Base-by-base conservation (phyloP, 2,113 vertebrate species). In the Chaetodon trifascialis region DNA sequence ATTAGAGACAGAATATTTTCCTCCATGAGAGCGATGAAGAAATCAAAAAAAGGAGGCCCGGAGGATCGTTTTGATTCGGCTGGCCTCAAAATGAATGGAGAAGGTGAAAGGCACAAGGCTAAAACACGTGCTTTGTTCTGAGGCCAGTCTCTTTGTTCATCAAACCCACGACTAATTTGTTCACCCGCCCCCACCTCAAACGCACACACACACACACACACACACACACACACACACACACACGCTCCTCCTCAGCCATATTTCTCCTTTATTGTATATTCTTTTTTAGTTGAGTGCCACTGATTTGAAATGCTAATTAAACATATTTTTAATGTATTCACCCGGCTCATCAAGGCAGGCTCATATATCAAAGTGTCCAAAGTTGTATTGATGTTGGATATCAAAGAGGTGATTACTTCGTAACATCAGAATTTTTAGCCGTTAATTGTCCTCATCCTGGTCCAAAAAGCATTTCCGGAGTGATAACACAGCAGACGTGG, bases 231-330 rank as follows among this genome's bases (percentile, higher is more conserved):
- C 56, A 23, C 78, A 34, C 59, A 49, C 52, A 14, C 79, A 25
- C 54, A 21, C 66, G 23, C 58, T 67, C 81, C 72, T 82, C 68
- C 59, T 75, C 66, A 52, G 87, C 83, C 79, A 88, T 91, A 92
- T 93, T 93, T 93, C 93, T 92, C 84, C 89, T 93, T 94, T 94
- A 94, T 95, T 94, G 94, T 94, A 93, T 92, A 93, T 94, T 94
- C 92, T 94, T 94, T 95, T 93, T 91, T 93, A 90, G 88, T 88
- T 79, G 74, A 89, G 89, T 86, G 88, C 85, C 1, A 73, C 83
- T 92, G 91, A 95, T 96, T 95, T 94, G 94, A 96, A 95, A 95
- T 95, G 94, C 94, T 95, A 96, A 96, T 95, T 95, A 94, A 95
- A 94, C 91, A 95, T 94, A 95, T 95, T 95, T 95, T 94, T 95